Conservation (phyloP, 23 tunicate species). For the Phallusia fumigata region DNA sequence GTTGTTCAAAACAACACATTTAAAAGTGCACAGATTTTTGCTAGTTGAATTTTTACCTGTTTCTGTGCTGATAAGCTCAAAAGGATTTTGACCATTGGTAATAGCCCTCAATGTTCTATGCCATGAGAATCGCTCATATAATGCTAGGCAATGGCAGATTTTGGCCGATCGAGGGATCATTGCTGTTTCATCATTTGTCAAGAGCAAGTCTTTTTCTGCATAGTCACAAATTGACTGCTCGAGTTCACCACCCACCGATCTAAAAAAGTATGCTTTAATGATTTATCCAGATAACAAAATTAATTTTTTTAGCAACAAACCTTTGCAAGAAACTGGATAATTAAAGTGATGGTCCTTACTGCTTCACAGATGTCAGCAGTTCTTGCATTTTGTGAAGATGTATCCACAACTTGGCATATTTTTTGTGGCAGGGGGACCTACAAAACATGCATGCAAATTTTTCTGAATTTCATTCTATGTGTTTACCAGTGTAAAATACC, state of each 20-base stretch:
- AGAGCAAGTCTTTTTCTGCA: conserved; percentile 47
- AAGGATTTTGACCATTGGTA: conserved; percentile 53
- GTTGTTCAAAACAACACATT: too few relatives aligned
- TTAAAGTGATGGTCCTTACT: conserved; percentile 60
- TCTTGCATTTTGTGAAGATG: conserved; percentile 9
- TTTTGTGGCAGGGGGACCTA: conserved; percentile 56
- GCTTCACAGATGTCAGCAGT: conserved; percentile 81
- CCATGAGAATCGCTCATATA: conserved; percentile 68
- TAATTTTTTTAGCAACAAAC: conserved; percentile 11
- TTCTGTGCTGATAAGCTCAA: conserved; percentile 13
- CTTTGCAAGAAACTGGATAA: conserved; percentile 66
- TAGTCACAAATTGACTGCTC: conserved; percentile 56
- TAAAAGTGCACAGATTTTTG: too few relatives aligned
- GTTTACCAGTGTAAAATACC: not conserved
- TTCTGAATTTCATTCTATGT: not conserved
- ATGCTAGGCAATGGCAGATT: conserved; percentile 43
- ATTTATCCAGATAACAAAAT: not conserved
- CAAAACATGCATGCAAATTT: not conserved
- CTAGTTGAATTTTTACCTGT: conserved; percentile 5
- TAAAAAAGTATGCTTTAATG: too few relatives aligned
- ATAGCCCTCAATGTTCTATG: conserved; percentile 55
- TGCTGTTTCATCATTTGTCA: conserved; percentile 37
- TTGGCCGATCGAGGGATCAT: conserved; percentile 57
- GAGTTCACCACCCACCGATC: conserved; percentile 18
- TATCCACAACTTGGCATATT: conserved; percentile 57